A percentile compares a stretch with the other conserved stretches of the same genome.
phyloP scores from a whole-genome alignment of 2,113 vertebrate genomes.

The Syngnathus typhle region DNA sequence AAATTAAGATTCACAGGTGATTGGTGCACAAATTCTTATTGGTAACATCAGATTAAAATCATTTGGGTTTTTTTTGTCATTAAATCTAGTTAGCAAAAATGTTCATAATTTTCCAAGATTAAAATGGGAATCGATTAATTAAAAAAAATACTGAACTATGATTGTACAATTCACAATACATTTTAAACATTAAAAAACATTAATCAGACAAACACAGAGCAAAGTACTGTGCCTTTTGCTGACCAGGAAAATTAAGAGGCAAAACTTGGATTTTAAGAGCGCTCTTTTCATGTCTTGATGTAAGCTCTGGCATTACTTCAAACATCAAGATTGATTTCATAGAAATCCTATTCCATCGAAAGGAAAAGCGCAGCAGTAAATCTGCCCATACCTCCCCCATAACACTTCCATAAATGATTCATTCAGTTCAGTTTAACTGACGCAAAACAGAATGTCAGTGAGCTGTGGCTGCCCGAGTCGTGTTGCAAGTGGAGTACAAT shows the following conservation, averaged over 20 bases:
- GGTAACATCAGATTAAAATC: constrained; percentile 24
- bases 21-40: constrained; percentile 45
- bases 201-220: too few species aligned
- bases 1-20: constrained; percentile 42
- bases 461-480: constrained; percentile 50
- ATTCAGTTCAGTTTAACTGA: constrained; percentile 72
- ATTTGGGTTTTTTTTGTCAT: constrained; percentile 19
- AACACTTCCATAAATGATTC: constrained; percentile 73
- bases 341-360: constrained; percentile 69
- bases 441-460: constrained; percentile 72
- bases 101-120: neutral
- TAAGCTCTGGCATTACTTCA: constrained; percentile 70
- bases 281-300: constrained; percentile 65
- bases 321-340: constrained; percentile 65
- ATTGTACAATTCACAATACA: too few species aligned
- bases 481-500: constrained; percentile 54
- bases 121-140: too few species aligned
- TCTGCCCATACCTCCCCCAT: constrained; percentile 64
- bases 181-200: too few species aligned
- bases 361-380: constrained; percentile 71
- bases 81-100: neutral
- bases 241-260: constrained; percentile 66
- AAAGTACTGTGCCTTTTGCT: constrained; percentile 39
- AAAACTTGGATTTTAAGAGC: constrained; percentile 63
- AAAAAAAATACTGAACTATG: too few species aligned